Evolutionary conservation across 2,797 vertebrate genomes (phyloP).

Genomic region (Labeo calbasu): DNA sequence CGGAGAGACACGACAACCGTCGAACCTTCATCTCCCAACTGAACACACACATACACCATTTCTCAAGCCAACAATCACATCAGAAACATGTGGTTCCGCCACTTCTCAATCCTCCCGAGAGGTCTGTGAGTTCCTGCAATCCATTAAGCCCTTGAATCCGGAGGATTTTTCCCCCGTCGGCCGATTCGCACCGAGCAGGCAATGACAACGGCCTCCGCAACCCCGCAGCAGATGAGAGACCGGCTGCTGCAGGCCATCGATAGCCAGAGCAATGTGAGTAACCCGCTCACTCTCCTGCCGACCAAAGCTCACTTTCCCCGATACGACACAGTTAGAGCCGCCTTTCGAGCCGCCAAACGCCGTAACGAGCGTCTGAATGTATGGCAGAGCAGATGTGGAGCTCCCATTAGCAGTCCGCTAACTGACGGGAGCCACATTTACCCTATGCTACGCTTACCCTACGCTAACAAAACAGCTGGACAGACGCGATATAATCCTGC

Average conservation of each 20-base stretch:
- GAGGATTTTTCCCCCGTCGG: conserved; percentile 85
- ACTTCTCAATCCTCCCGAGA: conserved; percentile 64
- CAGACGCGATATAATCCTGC: background rate
- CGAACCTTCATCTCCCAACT: conserved; percentile 50
- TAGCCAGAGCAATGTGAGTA: conserved; percentile 95
- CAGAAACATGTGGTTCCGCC: conserved; percentile 75
- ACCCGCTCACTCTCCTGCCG: conserved; percentile 35
- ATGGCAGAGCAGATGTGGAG: conserved; percentile 1
- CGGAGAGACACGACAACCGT: conserved; percentile 57
- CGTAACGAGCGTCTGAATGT: background rate
- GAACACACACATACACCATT: conserved; percentile 52
- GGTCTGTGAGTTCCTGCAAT: conserved; percentile 74
- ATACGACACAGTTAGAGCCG: background rate
- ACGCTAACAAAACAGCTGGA: background rate
- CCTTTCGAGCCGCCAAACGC: background rate
- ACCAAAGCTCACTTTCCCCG: conserved; percentile 6
- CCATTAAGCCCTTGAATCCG: conserved; percentile 73
- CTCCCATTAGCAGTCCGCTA: conserved; percentile 39
- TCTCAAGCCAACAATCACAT: conserved; percentile 64
- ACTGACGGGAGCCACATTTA: conserved; percentile 29
- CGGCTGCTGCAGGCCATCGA: conserved; percentile 99
- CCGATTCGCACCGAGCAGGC: conserved; percentile 88
- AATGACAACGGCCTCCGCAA: conserved; percentile 98
- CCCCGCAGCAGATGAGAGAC: conserved; percentile 99
- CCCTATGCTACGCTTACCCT: background rate